Base-by-base conservation (phyloP, 2,113 vertebrate species). In the Proteles cristata region DNA sequence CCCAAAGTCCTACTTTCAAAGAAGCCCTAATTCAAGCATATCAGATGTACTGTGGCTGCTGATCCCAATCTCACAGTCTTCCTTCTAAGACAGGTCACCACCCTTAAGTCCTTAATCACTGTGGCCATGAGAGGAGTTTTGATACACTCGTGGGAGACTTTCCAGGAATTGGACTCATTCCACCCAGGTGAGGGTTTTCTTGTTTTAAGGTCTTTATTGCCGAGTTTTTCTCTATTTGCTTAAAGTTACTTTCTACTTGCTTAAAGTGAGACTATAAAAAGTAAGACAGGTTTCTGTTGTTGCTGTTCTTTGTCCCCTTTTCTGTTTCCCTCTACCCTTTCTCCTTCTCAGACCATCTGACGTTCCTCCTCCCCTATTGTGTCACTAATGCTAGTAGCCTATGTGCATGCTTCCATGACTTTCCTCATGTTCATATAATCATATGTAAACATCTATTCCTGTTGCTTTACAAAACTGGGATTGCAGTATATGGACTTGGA, bases 401-500 rank as follows among this genome's bases (percentile, higher is more conserved):
- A 7, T 69, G 76, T 53, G 19, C 65, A 6, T n/a, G 35, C 35
- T 79, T 33, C 61, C 31, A 21, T 65, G 61, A 77, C 71, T 92
- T 93, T 73, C 68, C 45, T 7, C 11, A 25, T 92, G 23, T 82
- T 88, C 16, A 12, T 48, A 74, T 39, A n/a, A 86, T 90, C 48
- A 23, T 19, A 31, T 77, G 19, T 69, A 71, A 79, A 81, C 25
- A 63, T 4, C 4, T 14, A 73, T 93, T 74, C 61, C 50, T 26
- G 82, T 93, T 48, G 16, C 61, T 88, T 94, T 87, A n/a, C 55
- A 90, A 89, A 96, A 85, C 43, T 48, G 17, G 16, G 16, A 69
- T 81, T 19, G 31, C 6, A 7, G 31, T 35, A 17, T 84, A 45
- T 63, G 74, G 12, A 28, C 5, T 83, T 63, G 74, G 16, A 28